A percentile compares a stretch with the other conserved stretches of the same genome.
Conservation (phyloP, 2,113 vertebrate species). For the human region DNA sequence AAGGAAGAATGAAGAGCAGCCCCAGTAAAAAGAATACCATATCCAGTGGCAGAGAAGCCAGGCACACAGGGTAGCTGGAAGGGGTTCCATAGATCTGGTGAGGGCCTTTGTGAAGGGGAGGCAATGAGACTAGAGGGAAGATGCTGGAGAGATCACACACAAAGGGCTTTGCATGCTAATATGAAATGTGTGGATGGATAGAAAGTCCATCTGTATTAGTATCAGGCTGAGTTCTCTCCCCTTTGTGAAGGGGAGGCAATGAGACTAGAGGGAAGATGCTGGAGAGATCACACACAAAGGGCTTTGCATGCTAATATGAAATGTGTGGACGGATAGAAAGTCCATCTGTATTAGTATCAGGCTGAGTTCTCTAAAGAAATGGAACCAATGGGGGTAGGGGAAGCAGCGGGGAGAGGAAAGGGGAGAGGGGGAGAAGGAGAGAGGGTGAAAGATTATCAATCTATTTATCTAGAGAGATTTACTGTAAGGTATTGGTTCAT, state of each 20-base stretch:
- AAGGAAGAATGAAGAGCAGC: neutral
- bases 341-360: neutral
- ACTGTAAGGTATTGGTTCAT: neutral
- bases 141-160: neutral
- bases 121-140: neutral
- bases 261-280: neutral
- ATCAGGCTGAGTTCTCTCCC: neutral
- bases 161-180: neutral
- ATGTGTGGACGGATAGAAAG: neutral
- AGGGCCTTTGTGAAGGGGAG: neutral
- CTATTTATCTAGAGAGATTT: neutral
- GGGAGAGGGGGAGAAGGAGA: neutral
- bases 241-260: neutral
- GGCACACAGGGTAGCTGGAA: neutral
- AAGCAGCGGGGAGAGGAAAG: neutral
- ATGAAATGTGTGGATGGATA: neutral
- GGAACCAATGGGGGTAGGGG: neutral
- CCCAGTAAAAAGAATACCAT: neutral
- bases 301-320: neutral
- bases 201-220: neutral
- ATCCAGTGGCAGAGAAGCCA: neutral
- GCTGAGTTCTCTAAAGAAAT: neutral
- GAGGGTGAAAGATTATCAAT: neutral
- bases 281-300: neutral
- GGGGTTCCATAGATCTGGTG: neutral